These are phyloP conservation scores for Hirtodrosophila duncani DNA, from an alignment of 2,888 invertebrate genomes.

Conservation along the genomic window DNA sequence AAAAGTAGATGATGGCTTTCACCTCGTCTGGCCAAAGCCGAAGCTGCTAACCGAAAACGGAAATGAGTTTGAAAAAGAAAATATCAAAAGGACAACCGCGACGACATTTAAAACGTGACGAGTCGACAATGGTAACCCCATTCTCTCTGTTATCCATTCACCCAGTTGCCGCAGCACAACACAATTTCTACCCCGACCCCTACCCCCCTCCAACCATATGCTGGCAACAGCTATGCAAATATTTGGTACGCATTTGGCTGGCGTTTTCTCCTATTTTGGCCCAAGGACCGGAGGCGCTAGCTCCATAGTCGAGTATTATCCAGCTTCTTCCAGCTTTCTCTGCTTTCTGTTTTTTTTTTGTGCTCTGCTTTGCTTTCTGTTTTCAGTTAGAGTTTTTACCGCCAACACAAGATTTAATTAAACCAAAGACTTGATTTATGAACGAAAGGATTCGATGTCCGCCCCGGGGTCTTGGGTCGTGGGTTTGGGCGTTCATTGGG, in stretches of 20 bases:
- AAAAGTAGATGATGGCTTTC: no score
- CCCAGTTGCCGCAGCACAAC: no score
- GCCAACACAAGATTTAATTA: conserved; percentile 79
- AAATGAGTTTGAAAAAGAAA: conserved; percentile 56
- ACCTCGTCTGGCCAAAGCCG: no score
- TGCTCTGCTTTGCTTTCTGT: conserved; percentile 19
- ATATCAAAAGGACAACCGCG: conserved; percentile 54
- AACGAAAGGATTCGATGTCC: conserved; percentile 73
- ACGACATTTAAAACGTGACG: conserved; percentile 60
- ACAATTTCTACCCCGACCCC: no score
- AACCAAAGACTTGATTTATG: conserved; percentile 79
- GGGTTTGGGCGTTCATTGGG: conserved; percentile 1
- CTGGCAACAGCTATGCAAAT: conserved; percentile 43
- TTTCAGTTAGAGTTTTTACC: conserved; percentile 67
- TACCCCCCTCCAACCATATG: conserved; percentile 8
- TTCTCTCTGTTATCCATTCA: conserved; percentile 1
- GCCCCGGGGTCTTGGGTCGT: neutral
- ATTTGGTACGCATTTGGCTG: conserved; percentile 41
- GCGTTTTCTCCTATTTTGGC: conserved; percentile 47
- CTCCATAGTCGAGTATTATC: neutral
- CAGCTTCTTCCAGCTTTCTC: conserved; percentile 12
- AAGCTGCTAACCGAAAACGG: conserved; percentile 32
- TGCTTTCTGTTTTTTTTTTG: conserved; percentile 11
- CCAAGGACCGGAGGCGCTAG: conserved; percentile 23
- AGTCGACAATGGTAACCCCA: conserved; percentile 23